Conservation (phyloP, 1,140 invertebrate genomes). For the Oreohelix idahoensis region DNA sequence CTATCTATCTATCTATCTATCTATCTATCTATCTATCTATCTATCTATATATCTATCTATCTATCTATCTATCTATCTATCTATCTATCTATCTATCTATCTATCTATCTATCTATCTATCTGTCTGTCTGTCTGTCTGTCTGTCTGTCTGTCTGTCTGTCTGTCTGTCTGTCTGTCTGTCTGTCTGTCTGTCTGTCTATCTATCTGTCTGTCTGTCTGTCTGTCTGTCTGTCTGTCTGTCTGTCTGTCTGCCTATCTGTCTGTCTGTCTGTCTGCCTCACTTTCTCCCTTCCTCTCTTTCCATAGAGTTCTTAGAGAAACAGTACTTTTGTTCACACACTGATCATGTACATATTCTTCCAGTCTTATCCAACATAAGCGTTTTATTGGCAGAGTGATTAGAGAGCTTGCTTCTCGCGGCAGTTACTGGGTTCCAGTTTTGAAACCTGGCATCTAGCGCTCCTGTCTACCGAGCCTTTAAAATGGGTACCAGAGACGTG, state of each 20-base stretch:
- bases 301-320: not conserved
- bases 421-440: too few species aligned
- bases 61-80: not conserved
- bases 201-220: not conserved
- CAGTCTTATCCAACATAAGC: too few species aligned
- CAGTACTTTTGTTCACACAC: too few species aligned
- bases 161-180: not conserved
- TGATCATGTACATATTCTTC: too few species aligned
- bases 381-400: too few species aligned
- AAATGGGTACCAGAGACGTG: too few species aligned
- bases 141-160: not conserved
- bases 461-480: too few species aligned
- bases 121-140: not conserved
- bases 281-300: not conserved
- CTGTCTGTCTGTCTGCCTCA: not conserved
- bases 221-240: not conserved
- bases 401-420: too few species aligned
- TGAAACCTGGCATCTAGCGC: too few species aligned
- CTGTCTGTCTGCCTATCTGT: not conserved
- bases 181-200: not conserved
- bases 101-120: not conserved
- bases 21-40: not conserved
- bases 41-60: not conserved
- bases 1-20: conserved; percentile 5
- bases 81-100: not conserved